phyloP scores from a whole-genome alignment of 2,113 vertebrate species.

The Lamprotornis superbus region DNA sequence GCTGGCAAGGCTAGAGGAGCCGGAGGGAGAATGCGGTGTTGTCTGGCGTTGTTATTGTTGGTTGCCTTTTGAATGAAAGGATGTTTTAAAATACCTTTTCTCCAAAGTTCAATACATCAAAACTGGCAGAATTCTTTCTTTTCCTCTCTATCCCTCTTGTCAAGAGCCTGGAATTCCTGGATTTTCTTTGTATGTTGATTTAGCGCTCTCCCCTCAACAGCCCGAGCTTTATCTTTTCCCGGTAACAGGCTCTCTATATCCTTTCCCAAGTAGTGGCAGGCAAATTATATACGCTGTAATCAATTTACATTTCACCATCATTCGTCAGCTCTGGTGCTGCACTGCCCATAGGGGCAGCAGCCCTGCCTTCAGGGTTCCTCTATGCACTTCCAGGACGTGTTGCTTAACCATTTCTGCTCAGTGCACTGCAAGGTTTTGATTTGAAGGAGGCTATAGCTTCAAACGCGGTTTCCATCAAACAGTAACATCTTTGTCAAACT shows the following conservation, averaged over 20 bases:
- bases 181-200: slow-evolving; percentile 52
- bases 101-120: background rate
- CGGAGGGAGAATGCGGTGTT: background rate
- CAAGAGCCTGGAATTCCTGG: slow-evolving; percentile 26
- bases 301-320: background rate
- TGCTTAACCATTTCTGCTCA: background rate
- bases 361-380: background rate
- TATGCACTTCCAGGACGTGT: background rate
- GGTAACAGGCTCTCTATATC: background rate
- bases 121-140: slow-evolving; percentile 28
- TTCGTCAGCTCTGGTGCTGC: background rate
- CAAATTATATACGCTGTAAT: background rate
- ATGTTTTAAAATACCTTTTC: slow-evolving; percentile 28
- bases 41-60: background rate
- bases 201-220: background rate
- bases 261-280: background rate
- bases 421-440: background rate
- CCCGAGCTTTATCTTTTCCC: background rate
- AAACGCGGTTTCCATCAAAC: slow-evolving; percentile 29
- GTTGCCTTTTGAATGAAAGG: background rate
- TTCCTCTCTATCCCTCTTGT: background rate
- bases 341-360: background rate
- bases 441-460: slow-evolving; percentile 15
- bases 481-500: slow-evolving; percentile 66
- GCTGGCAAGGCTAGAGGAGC: background rate